These are phyloP conservation scores for Sussaba pulchella DNA, from an alignment of 2,888 invertebrate species.

Conservation along the genomic window DNA sequence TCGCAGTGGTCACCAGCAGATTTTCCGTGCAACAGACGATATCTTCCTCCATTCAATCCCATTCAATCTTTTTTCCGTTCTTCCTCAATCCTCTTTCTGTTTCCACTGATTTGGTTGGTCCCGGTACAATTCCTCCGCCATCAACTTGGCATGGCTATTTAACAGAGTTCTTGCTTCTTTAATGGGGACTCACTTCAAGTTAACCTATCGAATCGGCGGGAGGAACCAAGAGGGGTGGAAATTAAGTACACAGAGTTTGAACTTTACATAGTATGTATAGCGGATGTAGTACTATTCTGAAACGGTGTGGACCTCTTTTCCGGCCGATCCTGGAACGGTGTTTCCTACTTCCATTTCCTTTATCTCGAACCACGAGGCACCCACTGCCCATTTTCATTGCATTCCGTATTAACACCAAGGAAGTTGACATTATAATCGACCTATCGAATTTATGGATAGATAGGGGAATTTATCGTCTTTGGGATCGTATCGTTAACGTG, in stretches of 20 bases:
- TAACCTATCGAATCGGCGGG: slow-evolving; percentile 15
- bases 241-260: slow-evolving; percentile 3
- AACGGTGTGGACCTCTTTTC: neutral
- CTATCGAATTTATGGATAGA: neutral
- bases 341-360: slow-evolving; percentile 34
- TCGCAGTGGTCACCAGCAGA: slow-evolving; percentile 4
- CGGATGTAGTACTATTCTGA: neutral
- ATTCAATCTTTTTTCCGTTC: neutral
- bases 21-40: slow-evolving; percentile 11
- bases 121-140: neutral
- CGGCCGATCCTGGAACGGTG: neutral
- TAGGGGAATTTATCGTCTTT: neutral
- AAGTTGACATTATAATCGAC: neutral
- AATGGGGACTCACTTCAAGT: slow-evolving; percentile 22
- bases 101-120: neutral
- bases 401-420: too few relatives aligned
- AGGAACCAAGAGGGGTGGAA: slow-evolving; percentile 13
- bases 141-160: neutral
- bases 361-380: slow-evolving; percentile 2
- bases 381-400: neutral
- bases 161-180: slow-evolving; percentile 14
- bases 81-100: neutral
- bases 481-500: neutral
- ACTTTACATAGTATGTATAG: neutral
- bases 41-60: slow-evolving; percentile 12